Evolutionary conservation across 2,888 invertebrate species (phyloP).

Genomic region (Mechanitis messenoides): DNA sequence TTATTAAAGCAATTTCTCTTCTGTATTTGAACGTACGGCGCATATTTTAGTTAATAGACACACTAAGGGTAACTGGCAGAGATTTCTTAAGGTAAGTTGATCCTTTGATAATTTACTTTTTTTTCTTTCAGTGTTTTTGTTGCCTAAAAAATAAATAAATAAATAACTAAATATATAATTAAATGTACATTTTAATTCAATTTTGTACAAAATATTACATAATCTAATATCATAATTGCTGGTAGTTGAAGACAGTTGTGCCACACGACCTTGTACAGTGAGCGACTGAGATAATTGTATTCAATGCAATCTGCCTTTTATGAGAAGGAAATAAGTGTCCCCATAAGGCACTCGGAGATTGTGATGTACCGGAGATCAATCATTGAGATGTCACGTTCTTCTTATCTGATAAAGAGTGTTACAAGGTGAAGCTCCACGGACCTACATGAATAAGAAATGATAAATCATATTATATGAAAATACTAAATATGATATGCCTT

Average conservation of each 20-base stretch:
- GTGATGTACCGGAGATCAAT: constrained; percentile 32
- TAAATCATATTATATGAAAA: constrained; percentile 5
- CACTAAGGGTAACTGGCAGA: too few species aligned
- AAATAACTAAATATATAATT: too few species aligned
- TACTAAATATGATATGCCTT: background rate
- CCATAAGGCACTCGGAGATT: constrained; percentile 17
- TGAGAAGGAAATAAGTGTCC: constrained; percentile 10
- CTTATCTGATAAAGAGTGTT: constrained; percentile 40
- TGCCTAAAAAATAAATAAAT: too few species aligned
- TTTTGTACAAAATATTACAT: background rate
- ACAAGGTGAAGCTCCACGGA: constrained; percentile 30
- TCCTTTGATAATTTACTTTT: too few species aligned
- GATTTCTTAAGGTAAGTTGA: too few species aligned
- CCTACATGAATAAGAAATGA: constrained; percentile 17
- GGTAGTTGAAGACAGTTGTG: constrained; percentile 9
- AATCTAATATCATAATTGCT: background rate
- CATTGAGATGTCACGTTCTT: constrained; percentile 39
- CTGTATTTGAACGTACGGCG: too few species aligned
- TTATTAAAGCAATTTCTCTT: too few species aligned
- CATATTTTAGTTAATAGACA: too few species aligned
- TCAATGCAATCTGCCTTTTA: constrained; percentile 17
- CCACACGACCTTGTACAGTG: constrained; percentile 16
- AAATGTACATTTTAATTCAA: too few species aligned
- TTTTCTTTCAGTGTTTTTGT: too few species aligned
- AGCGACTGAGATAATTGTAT: constrained; percentile 3